A percentile compares a stretch with the other conserved stretches of the same genome.
Conservation (phyloP, 2,888 invertebrate species). For the Epirrita christyi region DNA sequence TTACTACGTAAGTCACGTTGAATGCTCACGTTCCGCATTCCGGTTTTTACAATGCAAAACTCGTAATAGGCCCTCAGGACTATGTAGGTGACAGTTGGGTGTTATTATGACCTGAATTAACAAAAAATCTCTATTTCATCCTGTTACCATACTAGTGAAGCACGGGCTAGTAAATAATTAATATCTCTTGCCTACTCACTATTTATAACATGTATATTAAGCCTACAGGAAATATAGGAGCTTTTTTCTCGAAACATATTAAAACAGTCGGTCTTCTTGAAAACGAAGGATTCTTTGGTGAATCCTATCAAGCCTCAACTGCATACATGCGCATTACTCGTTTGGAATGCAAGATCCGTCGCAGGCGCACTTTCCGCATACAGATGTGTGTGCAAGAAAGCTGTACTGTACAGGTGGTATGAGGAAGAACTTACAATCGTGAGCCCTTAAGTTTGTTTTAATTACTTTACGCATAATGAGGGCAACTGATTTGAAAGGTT, state of each 20-base stretch:
- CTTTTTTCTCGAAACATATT: neutral
- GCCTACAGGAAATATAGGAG: neutral
- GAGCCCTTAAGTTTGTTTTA: slow-evolving; percentile 45
- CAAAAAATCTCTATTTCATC: no score
- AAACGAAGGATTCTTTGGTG: slow-evolving; percentile 12
- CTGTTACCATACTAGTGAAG: no score
- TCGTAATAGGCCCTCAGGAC: no score
- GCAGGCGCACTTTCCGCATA: slow-evolving; percentile 33
- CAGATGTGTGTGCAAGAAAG: slow-evolving; percentile 28
- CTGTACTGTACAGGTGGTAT: slow-evolving; percentile 42
- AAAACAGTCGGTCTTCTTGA: slow-evolving; percentile 10
- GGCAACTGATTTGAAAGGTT: neutral
- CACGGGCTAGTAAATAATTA: no score
- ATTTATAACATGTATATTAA: no score
- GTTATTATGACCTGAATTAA: no score
- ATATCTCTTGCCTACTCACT: no score
- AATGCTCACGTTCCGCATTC: no score
- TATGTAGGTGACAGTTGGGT: no score
- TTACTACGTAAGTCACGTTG: no score
- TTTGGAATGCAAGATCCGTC: slow-evolving; percentile 33
- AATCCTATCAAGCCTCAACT: slow-evolving; percentile 2
- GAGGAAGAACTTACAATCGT: slow-evolving; percentile 24
- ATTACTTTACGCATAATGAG: slow-evolving; percentile 38
- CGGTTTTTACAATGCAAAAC: no score
- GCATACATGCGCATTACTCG: slow-evolving; percentile 15